These are phyloP conservation scores for Diarsia rubi DNA, from an alignment of 2,888 invertebrate genomes.

Conservation along the genomic window DNA sequence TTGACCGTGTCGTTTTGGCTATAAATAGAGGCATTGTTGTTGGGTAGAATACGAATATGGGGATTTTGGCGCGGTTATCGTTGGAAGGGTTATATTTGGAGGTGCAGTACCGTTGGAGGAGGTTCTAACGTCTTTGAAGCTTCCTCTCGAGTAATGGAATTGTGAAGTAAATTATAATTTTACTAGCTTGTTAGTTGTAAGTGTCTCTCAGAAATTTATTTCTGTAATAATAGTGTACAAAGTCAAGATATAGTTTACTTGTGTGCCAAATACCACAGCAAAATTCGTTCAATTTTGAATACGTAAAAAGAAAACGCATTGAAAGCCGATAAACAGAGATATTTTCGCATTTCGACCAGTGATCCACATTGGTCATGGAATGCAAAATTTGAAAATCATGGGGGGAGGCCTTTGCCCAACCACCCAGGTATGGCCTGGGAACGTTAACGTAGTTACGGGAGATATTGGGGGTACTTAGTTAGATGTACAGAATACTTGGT, in stretches of 20 bases:
- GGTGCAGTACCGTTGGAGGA: background rate
- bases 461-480: too few relatives aligned
- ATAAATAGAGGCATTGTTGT: constrained; percentile 38
- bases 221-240: background rate
- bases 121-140: background rate
- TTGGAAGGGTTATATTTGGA: constrained; percentile 9
- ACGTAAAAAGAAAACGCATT: background rate
- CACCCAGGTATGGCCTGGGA: too few relatives aligned
- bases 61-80: constrained; percentile 1
- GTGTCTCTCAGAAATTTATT: background rate
- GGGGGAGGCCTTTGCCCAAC: too few relatives aligned
- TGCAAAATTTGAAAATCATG: too few relatives aligned
- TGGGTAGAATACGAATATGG: constrained; percentile 22
- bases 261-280: background rate
- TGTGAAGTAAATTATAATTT: background rate
- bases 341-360: too few relatives aligned
- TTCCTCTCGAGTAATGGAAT: background rate
- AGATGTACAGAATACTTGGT: too few relatives aligned
- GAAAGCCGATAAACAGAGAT: background rate
- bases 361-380: too few relatives aligned
- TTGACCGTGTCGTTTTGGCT: constrained; percentile 34
- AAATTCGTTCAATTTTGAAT: background rate
- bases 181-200: background rate
- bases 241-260: background rate
- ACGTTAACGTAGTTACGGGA: too few relatives aligned